Percentiles rank a stretch among this genome's conserved stretches.
These are phyloP conservation scores for Oophaga pumilio DNA, from an alignment of 2,113 vertebrate genomes.

Conservation along the genomic window DNA sequence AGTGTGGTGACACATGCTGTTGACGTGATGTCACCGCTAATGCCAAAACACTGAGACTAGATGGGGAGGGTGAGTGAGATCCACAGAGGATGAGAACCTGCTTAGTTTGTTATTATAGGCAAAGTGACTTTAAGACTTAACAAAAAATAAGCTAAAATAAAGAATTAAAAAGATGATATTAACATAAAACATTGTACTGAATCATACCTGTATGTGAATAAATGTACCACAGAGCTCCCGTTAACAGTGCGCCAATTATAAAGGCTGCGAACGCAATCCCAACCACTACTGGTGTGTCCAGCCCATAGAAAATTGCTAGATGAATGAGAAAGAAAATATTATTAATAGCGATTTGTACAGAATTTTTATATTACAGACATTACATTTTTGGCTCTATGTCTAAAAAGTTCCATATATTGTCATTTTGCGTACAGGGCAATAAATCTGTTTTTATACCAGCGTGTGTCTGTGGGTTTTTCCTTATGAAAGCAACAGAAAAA, in stretches of 20 bases:
- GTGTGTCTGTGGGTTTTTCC: constrained; percentile 12
- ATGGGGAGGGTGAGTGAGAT: too few relatives aligned
- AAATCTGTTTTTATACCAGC: constrained; percentile 27
- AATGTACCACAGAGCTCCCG: constrained; percentile 94
- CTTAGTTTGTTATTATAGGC: too few relatives aligned
- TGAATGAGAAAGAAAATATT: constrained; percentile 46
- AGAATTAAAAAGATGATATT: too few relatives aligned
- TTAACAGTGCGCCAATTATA: constrained; percentile 90
- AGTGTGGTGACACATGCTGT: too few relatives aligned
- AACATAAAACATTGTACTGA: background rate
- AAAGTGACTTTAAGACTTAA: too few relatives aligned
- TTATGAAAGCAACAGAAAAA: constrained; percentile 18
- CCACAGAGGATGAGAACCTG: too few relatives aligned
- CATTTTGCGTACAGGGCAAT: background rate
- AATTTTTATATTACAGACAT: background rate
- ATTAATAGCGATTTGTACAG: background rate
- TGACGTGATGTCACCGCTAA: too few relatives aligned
- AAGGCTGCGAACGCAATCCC: constrained; percentile 95
- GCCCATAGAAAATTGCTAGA: constrained; percentile 75
- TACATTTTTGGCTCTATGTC: background rate
- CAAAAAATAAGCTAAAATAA: too few relatives aligned
- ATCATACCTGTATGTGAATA: constrained; percentile 92
- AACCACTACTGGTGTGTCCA: constrained; percentile 92
- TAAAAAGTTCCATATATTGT: background rate
- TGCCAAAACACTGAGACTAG: too few relatives aligned